phyloP scores from a whole-genome alignment of 2,888 invertebrate genomes.

The Limnephilus lunatus region DNA sequence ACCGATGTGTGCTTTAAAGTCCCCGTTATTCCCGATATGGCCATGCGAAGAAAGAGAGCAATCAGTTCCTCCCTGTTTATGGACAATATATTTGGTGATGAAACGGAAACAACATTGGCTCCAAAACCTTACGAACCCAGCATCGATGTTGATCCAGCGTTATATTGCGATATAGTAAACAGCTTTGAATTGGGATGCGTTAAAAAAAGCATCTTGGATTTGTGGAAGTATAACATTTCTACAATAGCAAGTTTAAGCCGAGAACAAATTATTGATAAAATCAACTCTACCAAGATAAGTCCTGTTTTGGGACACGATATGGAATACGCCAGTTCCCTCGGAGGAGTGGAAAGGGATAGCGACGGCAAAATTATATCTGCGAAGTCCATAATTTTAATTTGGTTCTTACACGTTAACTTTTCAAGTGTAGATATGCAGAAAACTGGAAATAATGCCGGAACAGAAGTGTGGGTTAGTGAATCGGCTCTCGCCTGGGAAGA shows the following conservation, averaged over 20 bases:
- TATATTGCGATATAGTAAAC: conserved; percentile 82
- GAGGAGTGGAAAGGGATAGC: conserved; percentile 79
- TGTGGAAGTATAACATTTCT: conserved; percentile 81
- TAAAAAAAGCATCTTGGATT: conserved; percentile 81
- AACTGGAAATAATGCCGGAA: conserved; percentile 84
- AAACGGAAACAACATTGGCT: background rate
- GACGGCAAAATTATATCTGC: conserved; percentile 81
- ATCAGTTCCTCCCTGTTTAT: background rate
- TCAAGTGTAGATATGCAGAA: conserved; percentile 81
- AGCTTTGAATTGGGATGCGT: conserved; percentile 80
- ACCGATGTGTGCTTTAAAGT: conserved; percentile 74
- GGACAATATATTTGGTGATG: background rate
- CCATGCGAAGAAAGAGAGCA: conserved; percentile 54
- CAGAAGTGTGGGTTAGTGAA: conserved; percentile 84
- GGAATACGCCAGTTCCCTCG: conserved; percentile 80
- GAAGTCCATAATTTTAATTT: conserved; percentile 79
- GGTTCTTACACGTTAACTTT: conserved; percentile 84
- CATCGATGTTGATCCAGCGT: conserved; percentile 76
- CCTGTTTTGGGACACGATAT: conserved; percentile 82
- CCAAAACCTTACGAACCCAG: conserved; percentile 75
- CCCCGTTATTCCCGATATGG: conserved; percentile 71
- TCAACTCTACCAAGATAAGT: conserved; percentile 80
- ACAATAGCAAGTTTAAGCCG: conserved; percentile 77
- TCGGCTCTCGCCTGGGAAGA: conserved; percentile 80
- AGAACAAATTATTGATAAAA: conserved; percentile 79